Evolutionary conservation across 2,113 vertebrate genomes (phyloP), one percentile per base, ranked within the genome.

Genomic region (Pimephales promelas): DNA sequence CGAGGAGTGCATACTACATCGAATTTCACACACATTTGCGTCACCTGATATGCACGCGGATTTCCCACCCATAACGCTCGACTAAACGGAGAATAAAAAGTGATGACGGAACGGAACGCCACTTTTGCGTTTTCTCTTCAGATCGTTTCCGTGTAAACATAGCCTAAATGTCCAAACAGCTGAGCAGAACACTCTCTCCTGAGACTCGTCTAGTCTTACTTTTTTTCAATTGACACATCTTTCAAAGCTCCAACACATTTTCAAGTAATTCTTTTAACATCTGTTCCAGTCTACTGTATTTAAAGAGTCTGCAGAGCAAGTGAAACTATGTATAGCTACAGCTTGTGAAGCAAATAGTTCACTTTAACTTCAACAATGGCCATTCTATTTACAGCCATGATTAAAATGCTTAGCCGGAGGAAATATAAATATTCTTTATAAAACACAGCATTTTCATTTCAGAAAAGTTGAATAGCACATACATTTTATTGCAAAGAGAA

Each of bases 161-260:
- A n/a, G n/a, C n/a, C n/a, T 76, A 4, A 45, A 49, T 45, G 18
- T 57, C 18, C 64, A 68, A 68, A 68, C 64, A 36, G 3, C 3
- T n/a, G 56, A 4, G 70, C 57, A 47, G 54, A 62, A 52, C 56
- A 47, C 26, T 43, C 70, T 18, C 71, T 49, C 49, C n/a, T 13
- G 18, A 31, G 34, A 71, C 66, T 36, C 80, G n/a, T 24, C 28
- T 7, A 22, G 7, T 62, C 83, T 71, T 64, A 70, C 28, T 49
- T n/a, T 47, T 34, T 52, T 57, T 79, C 76, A 71, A n/a, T 40
- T 61, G 31, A 45, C 57, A 61, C 62, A 22, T 79, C 80, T 61
- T 78, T 73, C 61, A 77, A 61, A 78, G 74, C 36, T 31, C 26
- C 49, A 61, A 34, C 16, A 72, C 64, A 57, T 56, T 71, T 64